Evolutionary conservation across 2,888 invertebrate species (phyloP), one percentile per base, ranked within the genome.

Genomic region (Melieria omissa): DNA sequence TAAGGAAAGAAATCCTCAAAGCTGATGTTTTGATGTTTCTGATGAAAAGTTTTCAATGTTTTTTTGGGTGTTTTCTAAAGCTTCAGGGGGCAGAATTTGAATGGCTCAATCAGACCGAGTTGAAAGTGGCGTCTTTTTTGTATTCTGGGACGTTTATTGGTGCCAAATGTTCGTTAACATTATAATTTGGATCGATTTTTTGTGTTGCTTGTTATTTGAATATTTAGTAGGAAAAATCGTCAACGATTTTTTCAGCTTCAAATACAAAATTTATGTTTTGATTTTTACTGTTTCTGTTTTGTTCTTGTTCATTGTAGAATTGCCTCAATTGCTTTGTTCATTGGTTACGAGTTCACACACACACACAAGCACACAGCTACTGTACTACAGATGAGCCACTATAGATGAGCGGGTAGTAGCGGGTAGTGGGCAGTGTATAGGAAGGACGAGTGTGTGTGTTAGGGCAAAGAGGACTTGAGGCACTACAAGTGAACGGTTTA

Each of bases 131-230:
- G 29, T 29, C 29, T 29, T 29, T 3, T 29, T 29, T 29, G 29
- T 29, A 29, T 29, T 29, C 3, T 29, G 29, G 29, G 29, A 29
- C 29, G 29, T 29, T 29, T 60, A 8, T 45, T 45, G 55, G 62
- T 61, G 29, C 57, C 44, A 75, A 71, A 73, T 68, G 52, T 14
- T 72, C 73, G 73, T 75, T 12, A 73, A 73, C 79, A 80, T 80
- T 79, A 79, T 79, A 79, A 75, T 80, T 80, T 79, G 79, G 80
- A 79, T 79, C 76, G 77, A 79, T 76, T 78, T 77, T 74, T 76
- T 67, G 29, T 29, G 29, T 29, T 29, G 29, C 29, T 29, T 74
- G 71, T 74, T 66, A 74, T 60, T 54, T 63, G 16, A 49, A 61
- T 29, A 54, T 65, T 63, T 52, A 45, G 6, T 42, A 12, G 29